These are phyloP conservation scores for Leptopterna dolabrata DNA, from an alignment of 2,888 invertebrate species.

Conservation along the genomic window DNA sequence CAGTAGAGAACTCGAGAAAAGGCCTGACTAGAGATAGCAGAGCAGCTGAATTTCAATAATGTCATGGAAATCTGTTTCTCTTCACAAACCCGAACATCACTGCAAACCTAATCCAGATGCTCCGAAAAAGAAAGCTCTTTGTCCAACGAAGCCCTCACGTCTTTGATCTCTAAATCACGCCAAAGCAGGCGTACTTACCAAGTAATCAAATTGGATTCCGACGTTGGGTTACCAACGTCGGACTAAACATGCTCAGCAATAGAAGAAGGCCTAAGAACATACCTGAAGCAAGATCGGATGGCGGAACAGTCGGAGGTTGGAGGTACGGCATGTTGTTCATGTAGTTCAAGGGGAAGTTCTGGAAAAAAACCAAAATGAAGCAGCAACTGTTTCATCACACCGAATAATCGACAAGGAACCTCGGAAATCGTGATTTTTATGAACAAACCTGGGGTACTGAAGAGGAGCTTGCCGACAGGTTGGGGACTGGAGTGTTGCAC, in stretches of 20 bases:
- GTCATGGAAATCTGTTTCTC: too few species aligned
- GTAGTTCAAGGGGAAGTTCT: conserved; percentile 57
- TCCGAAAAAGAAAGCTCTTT: too few species aligned
- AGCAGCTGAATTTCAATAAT: too few species aligned
- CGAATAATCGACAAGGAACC: background rate
- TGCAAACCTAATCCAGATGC: too few species aligned
- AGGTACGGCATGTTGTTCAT: conserved; percentile 53
- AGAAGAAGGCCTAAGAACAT: background rate
- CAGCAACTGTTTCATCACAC: background rate
- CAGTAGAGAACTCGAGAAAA: too few species aligned
- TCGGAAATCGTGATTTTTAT: background rate
- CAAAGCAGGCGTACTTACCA: too few species aligned
- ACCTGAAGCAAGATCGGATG: conserved; percentile 51
- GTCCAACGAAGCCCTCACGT: too few species aligned
- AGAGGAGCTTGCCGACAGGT: conserved; percentile 39
- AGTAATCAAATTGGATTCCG: too few species aligned
- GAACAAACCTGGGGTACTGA: conserved; percentile 45
- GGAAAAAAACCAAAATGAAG: conserved; percentile 40
- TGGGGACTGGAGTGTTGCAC: conserved; percentile 56
- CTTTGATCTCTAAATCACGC: too few species aligned
- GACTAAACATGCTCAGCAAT: too few species aligned
- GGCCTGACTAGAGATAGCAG: too few species aligned
- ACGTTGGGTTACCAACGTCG: background rate
- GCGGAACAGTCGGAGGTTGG: conserved; percentile 40
- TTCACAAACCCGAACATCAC: too few species aligned